phyloP scores from a whole-genome alignment of 2,888 invertebrate genomes.

The Hirtodrosophila duncani region DNA sequence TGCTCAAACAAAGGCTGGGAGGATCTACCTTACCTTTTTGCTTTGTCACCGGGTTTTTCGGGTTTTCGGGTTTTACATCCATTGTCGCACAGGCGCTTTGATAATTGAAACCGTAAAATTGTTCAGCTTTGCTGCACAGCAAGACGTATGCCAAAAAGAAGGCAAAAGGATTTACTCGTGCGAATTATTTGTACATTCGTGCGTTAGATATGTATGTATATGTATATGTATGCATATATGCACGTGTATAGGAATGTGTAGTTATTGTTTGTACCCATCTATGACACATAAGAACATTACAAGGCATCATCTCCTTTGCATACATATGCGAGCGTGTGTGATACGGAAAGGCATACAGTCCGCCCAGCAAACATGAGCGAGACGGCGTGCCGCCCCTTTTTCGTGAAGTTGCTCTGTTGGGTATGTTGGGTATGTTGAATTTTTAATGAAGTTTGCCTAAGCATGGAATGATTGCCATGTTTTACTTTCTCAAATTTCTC shows the following conservation, averaged over 20 bases:
- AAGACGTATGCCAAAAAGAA: constrained; percentile 40
- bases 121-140: constrained; percentile 62
- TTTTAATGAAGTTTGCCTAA: too few relatives aligned
- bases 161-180: constrained; percentile 63
- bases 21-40: constrained; percentile 64
- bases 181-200: constrained; percentile 46
- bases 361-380: constrained; percentile 57
- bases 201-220: too few relatives aligned
- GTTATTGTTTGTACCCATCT: too few relatives aligned
- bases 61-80: too few relatives aligned
- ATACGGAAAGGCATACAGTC: constrained; percentile 11
- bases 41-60: constrained; percentile 58
- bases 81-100: constrained; percentile 52
- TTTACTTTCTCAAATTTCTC: background rate
- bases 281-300: too few relatives aligned
- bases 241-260: too few relatives aligned
- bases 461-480: too few relatives aligned
- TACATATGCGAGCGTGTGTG: too few relatives aligned
- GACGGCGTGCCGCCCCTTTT: constrained; percentile 6
- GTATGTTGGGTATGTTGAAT: too few relatives aligned
- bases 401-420: background rate
- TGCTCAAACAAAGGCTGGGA: constrained; percentile 18
- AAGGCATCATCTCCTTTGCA: constrained; percentile 36
- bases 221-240: too few relatives aligned
- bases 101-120: constrained; percentile 71